phyloP scores from a whole-genome alignment of 2,888 invertebrate genomes.

The Nebria salina region DNA sequence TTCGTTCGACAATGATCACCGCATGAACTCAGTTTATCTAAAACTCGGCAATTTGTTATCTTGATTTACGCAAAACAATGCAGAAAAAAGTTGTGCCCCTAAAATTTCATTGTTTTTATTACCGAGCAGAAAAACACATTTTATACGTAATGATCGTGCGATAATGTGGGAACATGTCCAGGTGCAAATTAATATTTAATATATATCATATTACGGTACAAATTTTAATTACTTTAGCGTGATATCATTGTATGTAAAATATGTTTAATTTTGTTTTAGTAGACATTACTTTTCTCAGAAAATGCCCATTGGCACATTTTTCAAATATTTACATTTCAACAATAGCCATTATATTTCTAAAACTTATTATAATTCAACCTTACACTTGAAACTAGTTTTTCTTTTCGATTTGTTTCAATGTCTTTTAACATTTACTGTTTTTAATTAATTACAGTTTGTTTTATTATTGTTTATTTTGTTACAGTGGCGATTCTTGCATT shows the following conservation, averaged over 20 bases:
- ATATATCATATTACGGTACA: no score
- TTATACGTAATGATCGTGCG: neutral
- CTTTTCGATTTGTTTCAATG: neutral
- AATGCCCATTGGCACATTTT: no score
- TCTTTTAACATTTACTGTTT: neutral
- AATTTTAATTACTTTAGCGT: no score
- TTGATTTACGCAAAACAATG: neutral
- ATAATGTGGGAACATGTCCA: neutral
- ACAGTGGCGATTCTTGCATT: constrained; percentile 23
- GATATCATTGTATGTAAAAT: no score
- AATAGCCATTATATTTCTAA: no score
- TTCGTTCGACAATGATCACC: neutral
- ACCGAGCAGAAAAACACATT: neutral
- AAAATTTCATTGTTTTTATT: neutral
- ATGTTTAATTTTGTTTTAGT: no score
- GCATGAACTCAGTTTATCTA: neutral
- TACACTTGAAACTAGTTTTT: no score
- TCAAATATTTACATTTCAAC: no score
- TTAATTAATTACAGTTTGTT: neutral
- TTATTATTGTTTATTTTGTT: constrained; percentile 10
- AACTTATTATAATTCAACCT: no score
- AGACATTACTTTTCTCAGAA: no score
- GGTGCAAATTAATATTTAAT: no score
- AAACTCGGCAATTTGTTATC: neutral
- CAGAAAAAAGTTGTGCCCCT: neutral